These are phyloP conservation scores for Palaemon carinicauda DNA, from an alignment of 1,140 invertebrate genomes.

Conservation along the genomic window DNA sequence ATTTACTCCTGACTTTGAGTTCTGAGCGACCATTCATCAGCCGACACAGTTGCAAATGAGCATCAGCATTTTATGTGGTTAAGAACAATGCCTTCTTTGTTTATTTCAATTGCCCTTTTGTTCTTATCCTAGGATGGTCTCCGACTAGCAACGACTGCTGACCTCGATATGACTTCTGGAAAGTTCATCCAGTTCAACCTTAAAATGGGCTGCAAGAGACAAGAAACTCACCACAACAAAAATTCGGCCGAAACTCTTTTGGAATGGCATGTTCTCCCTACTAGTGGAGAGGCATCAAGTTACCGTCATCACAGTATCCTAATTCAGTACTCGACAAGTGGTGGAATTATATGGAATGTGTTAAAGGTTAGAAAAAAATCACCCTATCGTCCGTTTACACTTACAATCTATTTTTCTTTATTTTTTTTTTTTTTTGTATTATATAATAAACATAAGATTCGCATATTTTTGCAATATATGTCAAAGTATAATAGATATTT, in stretches of 20 bases:
- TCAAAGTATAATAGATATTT: no score
- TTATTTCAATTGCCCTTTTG: no score
- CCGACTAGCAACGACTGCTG: slow-evolving; percentile 64
- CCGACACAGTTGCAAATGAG: no score
- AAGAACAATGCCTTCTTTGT: no score
- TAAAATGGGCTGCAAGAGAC: slow-evolving; percentile 63
- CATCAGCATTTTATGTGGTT: no score
- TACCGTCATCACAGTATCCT: slow-evolving; percentile 63
- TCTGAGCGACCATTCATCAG: no score
- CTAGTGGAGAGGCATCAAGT: not conserved
- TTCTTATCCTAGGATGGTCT: slow-evolving; percentile 45
- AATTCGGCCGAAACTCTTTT: not conserved
- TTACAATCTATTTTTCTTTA: no score
- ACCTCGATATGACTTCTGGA: slow-evolving; percentile 66
- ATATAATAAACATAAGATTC: no score
- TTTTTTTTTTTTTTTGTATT: no score
- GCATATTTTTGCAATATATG: no score
- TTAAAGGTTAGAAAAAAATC: slow-evolving; percentile 62
- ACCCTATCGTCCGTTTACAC: no score
- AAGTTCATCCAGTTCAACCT: slow-evolving; percentile 65
- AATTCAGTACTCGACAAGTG: slow-evolving; percentile 67
- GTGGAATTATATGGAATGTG: slow-evolving; percentile 67
- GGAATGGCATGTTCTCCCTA: not conserved
- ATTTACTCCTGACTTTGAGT: no score
- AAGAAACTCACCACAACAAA: not conserved